These are phyloP conservation scores for Phalacrocorax carbo DNA, from an alignment of 2,113 vertebrate species.

Conservation along the genomic window DNA sequence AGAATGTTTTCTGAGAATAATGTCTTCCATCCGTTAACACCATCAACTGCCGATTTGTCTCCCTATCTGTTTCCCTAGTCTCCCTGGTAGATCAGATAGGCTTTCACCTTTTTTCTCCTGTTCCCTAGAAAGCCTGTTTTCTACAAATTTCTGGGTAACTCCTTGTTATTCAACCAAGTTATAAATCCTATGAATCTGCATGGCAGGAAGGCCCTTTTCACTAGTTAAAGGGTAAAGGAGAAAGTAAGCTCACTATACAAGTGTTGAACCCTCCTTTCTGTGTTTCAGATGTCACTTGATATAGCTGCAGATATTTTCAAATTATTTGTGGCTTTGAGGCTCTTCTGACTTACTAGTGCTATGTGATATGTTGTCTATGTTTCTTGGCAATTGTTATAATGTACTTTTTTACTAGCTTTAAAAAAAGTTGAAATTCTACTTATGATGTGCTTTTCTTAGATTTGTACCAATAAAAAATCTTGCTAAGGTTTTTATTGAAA, in stretches of 20 bases:
- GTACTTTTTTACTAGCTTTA: not conserved
- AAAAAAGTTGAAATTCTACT: not conserved
- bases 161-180: not conserved
- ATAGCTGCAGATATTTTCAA: not conserved
- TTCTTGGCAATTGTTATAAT: not conserved
- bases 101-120: not conserved
- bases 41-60: not conserved
- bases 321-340: not conserved
- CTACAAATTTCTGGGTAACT: not conserved
- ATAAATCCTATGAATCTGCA: not conserved
- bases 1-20: not conserved
- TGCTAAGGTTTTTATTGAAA: not conserved
- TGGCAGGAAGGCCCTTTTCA: not conserved
- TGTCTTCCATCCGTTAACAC: not conserved
- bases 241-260: not conserved
- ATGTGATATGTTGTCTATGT: not conserved
- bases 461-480: not conserved
- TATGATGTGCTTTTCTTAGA: not conserved
- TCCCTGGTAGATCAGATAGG: not conserved
- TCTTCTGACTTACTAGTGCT: not conserved
- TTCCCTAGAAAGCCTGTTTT: not conserved
- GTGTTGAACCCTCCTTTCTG: not conserved
- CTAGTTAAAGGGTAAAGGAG: not conserved
- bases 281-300: not conserved
- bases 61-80: not conserved